Evolutionary conservation across 2,797 vertebrate genomes (phyloP).

Genomic region (Gambusia yucatana): DNA sequence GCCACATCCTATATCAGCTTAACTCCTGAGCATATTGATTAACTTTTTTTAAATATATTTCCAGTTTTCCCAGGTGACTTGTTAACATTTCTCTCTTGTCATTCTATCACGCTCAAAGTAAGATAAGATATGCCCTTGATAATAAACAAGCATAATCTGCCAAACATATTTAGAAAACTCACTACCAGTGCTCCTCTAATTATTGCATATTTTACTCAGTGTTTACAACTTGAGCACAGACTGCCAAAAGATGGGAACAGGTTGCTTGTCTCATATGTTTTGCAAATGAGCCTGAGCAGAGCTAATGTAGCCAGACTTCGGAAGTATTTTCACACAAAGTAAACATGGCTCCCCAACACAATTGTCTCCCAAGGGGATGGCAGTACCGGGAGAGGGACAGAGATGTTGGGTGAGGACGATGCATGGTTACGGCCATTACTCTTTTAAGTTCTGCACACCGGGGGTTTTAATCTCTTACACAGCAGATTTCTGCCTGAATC

Average conservation of each 20-base stretch:
- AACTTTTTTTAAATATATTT: background rate
- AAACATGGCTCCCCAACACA: constrained; percentile 59
- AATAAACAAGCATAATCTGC: constrained; percentile 30
- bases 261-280: constrained; percentile 69
- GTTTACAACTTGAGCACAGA: constrained; percentile 61
- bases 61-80: background rate
- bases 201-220: constrained; percentile 55
- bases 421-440: constrained; percentile 52
- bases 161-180: constrained; percentile 31
- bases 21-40: background rate
- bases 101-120: constrained; percentile 2
- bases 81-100: background rate
- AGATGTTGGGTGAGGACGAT: constrained; percentile 26
- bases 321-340: constrained; percentile 57
- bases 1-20: background rate
- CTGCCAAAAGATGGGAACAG: constrained; percentile 58
- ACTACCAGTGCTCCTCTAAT: constrained; percentile 49
- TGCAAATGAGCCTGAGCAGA: constrained; percentile 67
- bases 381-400: background rate
- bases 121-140: constrained; percentile 25
- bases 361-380: constrained; percentile 43
- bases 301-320: constrained; percentile 49
- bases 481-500: constrained; percentile 55
- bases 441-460: constrained; percentile 48
- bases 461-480: constrained; percentile 40